These are phyloP conservation scores for Tiaroga cobitis DNA, from an alignment of 2,797 vertebrate species.

Conservation along the genomic window DNA sequence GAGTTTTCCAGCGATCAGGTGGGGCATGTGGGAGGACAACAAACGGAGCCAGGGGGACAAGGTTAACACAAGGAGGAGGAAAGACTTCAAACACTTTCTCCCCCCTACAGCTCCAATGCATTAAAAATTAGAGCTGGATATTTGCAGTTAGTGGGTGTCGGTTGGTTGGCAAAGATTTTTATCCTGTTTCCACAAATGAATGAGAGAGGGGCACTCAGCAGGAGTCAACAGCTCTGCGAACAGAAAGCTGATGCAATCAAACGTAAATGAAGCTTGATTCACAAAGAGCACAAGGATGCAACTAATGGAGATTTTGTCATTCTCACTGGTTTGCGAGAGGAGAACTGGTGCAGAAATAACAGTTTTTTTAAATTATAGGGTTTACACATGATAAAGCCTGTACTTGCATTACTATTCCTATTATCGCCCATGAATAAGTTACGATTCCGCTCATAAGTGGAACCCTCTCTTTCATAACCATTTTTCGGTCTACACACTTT, in stretches of 20 bases:
- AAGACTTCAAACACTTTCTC: conserved; percentile 24
- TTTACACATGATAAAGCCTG: conserved; percentile 10
- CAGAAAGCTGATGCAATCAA: conserved; percentile 45
- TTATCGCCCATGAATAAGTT: conserved; percentile 17
- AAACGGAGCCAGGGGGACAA: conserved; percentile 31
- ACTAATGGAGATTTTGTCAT: conserved; percentile 15
- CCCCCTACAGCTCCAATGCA: conserved; percentile 47
- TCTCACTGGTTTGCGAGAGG: conserved; percentile 8
- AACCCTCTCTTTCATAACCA: conserved; percentile 15
- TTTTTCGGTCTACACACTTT: not conserved
- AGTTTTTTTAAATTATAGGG: conserved; percentile 26
- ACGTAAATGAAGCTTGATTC: conserved; percentile 15
- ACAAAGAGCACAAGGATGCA: conserved; percentile 2
- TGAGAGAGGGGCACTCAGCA: conserved; percentile 39
- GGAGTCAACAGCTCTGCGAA: conserved; percentile 37
- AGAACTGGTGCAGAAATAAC: conserved; percentile 32
- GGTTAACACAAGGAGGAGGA: conserved; percentile 40
- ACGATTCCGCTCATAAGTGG: conserved; percentile 18
- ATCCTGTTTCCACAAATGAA: conserved; percentile 45
- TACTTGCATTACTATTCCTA: conserved; percentile 7
- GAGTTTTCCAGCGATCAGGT: conserved; percentile 59
- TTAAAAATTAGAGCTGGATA: conserved; percentile 55
- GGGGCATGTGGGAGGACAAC: conserved; percentile 46
- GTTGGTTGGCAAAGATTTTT: conserved; percentile 58
- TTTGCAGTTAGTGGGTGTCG: conserved; percentile 47